Percentiles rank a stretch among this genome's conserved stretches.
Conservation (phyloP, 2,113 vertebrate genomes). For the Steatornis caripensis region DNA sequence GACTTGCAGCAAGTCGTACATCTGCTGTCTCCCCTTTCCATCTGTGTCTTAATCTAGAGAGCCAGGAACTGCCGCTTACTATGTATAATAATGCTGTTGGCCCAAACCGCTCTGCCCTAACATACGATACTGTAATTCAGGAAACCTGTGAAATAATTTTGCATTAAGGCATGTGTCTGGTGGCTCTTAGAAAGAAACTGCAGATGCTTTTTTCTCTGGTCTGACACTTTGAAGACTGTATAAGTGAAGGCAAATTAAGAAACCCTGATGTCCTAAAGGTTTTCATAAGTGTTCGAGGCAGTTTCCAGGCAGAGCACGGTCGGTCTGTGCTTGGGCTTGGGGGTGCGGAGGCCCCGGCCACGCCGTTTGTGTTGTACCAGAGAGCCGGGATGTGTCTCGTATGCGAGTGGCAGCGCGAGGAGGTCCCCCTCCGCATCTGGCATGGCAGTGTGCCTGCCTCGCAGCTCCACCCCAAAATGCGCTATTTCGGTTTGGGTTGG, state of each 20-base stretch:
- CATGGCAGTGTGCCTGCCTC: background rate
- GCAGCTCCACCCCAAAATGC: background rate
- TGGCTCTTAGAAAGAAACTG: background rate
- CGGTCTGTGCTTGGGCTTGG: background rate
- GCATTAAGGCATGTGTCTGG: background rate
- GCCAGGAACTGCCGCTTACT: background rate
- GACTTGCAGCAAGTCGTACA: background rate
- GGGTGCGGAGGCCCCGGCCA: background rate
- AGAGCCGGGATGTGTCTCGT: background rate
- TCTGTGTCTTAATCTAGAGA: background rate
- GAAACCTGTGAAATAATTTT: background rate
- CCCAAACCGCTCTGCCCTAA: background rate
- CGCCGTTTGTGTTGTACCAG: background rate
- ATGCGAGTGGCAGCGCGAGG: background rate
- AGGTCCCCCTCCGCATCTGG: background rate
- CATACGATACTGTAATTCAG: background rate
- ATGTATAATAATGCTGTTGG: background rate
- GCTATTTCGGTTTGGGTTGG: rapidly evolving
- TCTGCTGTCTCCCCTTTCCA: background rate
- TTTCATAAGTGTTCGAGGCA: background rate
- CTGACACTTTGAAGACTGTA: background rate
- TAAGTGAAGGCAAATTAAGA: background rate
- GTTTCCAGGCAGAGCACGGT: background rate
- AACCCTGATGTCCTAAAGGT: background rate
- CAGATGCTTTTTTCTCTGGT: background rate